phyloP scores from a whole-genome alignment of 2,797 vertebrate genomes.

The Melanotaenia maccullochi region DNA sequence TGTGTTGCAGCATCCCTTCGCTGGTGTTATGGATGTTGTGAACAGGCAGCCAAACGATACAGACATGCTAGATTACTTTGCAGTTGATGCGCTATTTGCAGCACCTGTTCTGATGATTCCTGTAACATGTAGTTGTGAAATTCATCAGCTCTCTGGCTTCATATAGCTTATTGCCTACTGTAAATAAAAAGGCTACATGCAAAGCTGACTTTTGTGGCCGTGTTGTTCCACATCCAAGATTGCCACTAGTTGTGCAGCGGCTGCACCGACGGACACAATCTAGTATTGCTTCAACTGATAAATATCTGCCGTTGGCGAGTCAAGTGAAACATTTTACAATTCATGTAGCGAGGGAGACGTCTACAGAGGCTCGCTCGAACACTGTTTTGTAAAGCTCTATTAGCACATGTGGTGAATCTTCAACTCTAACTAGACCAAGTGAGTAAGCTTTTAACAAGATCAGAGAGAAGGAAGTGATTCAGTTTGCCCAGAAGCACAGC shows the following conservation, averaged over 20 bases:
- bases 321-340: slow-evolving; percentile 53
- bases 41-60: slow-evolving; percentile 57
- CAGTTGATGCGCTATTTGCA: slow-evolving; percentile 59
- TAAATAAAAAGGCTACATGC: slow-evolving; percentile 69
- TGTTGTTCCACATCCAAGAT: slow-evolving; percentile 48
- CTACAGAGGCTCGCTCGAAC: slow-evolving; percentile 42
- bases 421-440: slow-evolving; percentile 58
- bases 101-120: slow-evolving; percentile 62
- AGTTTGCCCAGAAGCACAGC: slow-evolving; percentile 58
- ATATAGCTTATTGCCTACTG: slow-evolving; percentile 59
- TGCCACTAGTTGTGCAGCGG: slow-evolving; percentile 24
- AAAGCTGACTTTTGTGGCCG: slow-evolving; percentile 59
- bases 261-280: slow-evolving; percentile 30
- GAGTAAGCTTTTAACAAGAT: slow-evolving; percentile 69
- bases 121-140: slow-evolving; percentile 63
- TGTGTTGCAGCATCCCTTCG: slow-evolving; percentile 59
- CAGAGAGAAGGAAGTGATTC: slow-evolving; percentile 64
- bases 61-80: slow-evolving; percentile 61
- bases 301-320: slow-evolving; percentile 39
- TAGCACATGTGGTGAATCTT: slow-evolving; percentile 48
- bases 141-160: slow-evolving; percentile 62
- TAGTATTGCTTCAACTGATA: slow-evolving; percentile 47
- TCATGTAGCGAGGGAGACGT: slow-evolving; percentile 39
- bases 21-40: slow-evolving; percentile 61
- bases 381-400: slow-evolving; percentile 58